Percentiles rank a stretch among this genome's conserved stretches.
These are phyloP conservation scores for Propithecus perrieri DNA, from an alignment of 2,797 vertebrate species.

Conservation along the genomic window DNA sequence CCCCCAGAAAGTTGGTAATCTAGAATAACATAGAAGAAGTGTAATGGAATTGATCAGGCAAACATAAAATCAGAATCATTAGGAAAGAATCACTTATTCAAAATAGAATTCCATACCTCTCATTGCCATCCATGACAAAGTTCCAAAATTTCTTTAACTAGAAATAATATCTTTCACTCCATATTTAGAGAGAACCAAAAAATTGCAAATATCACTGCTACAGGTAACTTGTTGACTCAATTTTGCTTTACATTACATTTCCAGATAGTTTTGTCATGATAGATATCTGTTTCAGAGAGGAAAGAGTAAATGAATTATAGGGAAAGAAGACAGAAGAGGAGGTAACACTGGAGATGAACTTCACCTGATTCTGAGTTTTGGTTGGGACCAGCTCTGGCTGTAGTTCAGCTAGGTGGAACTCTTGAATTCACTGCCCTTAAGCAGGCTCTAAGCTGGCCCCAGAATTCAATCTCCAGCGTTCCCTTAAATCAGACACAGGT, in stretches of 20 bases:
- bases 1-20: background rate
- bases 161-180: background rate
- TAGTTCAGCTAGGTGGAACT: background rate
- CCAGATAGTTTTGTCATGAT: background rate
- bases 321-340: background rate
- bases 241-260: background rate
- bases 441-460: background rate
- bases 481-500: background rate
- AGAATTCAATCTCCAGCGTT: background rate
- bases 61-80: background rate
- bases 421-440: background rate
- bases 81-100: background rate
- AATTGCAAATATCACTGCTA: background rate
- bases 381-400: background rate
- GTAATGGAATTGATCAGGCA: background rate
- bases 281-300: background rate
- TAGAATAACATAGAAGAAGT: background rate
- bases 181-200: background rate
- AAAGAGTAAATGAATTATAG: background rate
- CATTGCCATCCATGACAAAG: background rate
- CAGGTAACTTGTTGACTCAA: background rate
- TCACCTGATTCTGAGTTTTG: background rate
- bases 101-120: background rate
- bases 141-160: background rate
- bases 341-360: background rate